Conservation (phyloP, 2,113 vertebrate genomes). For the Aegypius monachus region DNA sequence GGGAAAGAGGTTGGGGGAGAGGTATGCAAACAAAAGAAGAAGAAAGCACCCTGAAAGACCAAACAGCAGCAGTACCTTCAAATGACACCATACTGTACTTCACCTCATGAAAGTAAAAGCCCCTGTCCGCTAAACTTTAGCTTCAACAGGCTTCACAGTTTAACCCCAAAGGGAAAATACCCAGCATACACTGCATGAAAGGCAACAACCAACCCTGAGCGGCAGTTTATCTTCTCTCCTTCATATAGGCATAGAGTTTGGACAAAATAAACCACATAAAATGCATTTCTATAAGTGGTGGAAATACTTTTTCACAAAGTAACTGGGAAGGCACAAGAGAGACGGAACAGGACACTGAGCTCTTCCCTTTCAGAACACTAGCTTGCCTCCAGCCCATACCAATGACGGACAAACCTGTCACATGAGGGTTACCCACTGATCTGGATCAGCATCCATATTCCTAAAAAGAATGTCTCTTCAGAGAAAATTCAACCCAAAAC, state of each 20-base stretch:
- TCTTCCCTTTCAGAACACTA: background rate
- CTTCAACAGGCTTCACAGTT: background rate
- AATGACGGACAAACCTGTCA: background rate
- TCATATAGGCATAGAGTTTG: background rate
- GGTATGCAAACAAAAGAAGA: background rate
- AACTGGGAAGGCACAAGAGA: background rate
- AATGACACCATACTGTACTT: accelerated
- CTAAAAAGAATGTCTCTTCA: background rate
- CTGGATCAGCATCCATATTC: background rate
- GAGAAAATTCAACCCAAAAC: background rate
- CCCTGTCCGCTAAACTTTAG: background rate
- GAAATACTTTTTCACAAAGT: background rate
- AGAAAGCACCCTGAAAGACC: background rate
- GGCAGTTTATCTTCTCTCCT: background rate
- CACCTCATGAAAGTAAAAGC: background rate
- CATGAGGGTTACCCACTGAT: background rate
- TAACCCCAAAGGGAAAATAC: background rate
- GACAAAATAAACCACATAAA: background rate
- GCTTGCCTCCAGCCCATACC: background rate
- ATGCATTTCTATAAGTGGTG: background rate
- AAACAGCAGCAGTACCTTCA: background rate
- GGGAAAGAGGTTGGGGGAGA: background rate
- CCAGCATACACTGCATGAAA: background rate
- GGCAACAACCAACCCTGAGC: background rate
- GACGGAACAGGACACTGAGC: background rate